Base-by-base conservation (phyloP, 2,113 vertebrate genomes). In the Epinephelus moara region DNA sequence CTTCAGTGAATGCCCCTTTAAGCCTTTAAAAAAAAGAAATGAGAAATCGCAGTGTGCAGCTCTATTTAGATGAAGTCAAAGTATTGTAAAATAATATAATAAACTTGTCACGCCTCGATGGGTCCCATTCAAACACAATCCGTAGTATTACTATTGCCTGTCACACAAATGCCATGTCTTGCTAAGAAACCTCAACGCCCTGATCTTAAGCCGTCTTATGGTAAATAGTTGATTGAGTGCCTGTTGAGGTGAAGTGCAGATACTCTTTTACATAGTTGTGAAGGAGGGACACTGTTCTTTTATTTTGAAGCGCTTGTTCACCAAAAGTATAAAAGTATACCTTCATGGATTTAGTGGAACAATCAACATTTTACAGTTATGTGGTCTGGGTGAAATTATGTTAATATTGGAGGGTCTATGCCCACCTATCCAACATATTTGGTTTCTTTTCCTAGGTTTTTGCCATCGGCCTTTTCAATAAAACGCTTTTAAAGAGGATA, bases 1-100 rank as follows among this genome's bases (percentile, higher is more conserved):
- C 69, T 89, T 80, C 52, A 33, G 55, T 67, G 71, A 81, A 80
- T 72, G 71, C 55, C 70, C 71, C 71, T 66, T 17, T 61, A 81
- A 70, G 62, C 21, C 27, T 80, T 69, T n/a, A 56, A 61, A 72
- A 37, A 37, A 77, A 70, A 45, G 14, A 57, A 82, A 78, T 19
- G 42, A 75, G 4, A 82, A 77, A 75, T 57, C 61, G 68, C 19
- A 50, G 9, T n/a, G n/a, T 76, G 13, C 57, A 57, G 66, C 47
- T 78, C 15, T 17, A 2, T 75, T 83, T 21, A 56, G 25, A 33
- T 5, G 0, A 57, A 74, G 21, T 66, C 49, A 70, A 21, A 42
- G 15, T 56, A 42, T 57, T 60, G 18, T 62, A 21, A 66, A 75
- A 66, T 52, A 79, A 62, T 75, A 45, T 52, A 79, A 52, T 70